Conservation (phyloP, 1,140 invertebrate genomes). For the Hycleus phaleratus region DNA sequence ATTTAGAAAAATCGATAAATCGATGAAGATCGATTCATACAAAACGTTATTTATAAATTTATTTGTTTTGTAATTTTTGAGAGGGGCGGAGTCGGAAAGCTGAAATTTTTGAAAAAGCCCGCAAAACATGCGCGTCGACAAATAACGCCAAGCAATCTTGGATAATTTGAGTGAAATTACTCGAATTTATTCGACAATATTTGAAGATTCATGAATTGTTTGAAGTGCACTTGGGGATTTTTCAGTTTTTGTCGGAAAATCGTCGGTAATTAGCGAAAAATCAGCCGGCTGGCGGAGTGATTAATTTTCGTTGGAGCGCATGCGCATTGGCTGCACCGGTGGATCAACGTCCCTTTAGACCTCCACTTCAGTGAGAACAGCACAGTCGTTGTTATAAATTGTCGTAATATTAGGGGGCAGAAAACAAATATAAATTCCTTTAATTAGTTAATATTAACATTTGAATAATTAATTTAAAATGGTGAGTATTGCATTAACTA, state of each 20-base stretch:
- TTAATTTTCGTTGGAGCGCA: slow-evolving; percentile 14
- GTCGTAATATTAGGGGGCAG: no score
- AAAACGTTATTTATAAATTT: neutral
- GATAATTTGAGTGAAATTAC: neutral
- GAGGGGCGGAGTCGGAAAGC: no score
- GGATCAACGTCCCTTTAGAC: slow-evolving; percentile 39
- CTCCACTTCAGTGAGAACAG: slow-evolving; percentile 17
- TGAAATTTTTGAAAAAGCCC: slow-evolving; percentile 25
- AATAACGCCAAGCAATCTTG: slow-evolving; percentile 11
- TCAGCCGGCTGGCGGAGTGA: slow-evolving; percentile 23
- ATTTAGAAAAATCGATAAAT: neutral
- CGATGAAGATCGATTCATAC: neutral
- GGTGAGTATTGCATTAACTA: no score
- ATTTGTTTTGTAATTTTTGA: neutral
- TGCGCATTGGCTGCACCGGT: slow-evolving; percentile 30
- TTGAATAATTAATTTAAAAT: slow-evolving; percentile 13
- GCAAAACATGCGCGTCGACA: slow-evolving; percentile 25
- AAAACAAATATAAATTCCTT: slow-evolving; percentile 19
- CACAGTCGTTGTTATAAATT: slow-evolving; percentile 5
- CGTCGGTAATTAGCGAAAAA: slow-evolving; percentile 8
- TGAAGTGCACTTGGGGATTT: neutral
- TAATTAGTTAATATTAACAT: slow-evolving; percentile 32
- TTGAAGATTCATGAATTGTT: no score
- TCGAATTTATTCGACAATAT: neutral
- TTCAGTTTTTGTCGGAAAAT: neutral